Conservation (phyloP, 2,113 vertebrate genomes). For the Progne subis region DNA sequence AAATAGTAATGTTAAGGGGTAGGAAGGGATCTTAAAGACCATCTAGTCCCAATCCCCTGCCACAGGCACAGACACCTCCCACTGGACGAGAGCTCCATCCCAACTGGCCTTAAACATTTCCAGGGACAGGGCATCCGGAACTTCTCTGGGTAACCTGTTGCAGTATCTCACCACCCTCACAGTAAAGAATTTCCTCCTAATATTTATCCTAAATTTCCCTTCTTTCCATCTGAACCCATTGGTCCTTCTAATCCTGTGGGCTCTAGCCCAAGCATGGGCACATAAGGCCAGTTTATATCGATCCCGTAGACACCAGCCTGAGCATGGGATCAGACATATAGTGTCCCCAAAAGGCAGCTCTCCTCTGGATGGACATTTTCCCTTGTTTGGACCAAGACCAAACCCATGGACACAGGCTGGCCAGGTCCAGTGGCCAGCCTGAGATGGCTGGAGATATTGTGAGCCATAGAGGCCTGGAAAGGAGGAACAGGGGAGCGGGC, state of each 20-base stretch:
- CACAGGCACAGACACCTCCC: not conserved
- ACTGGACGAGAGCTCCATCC: not conserved
- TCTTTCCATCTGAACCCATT: not conserved
- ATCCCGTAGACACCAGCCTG: not conserved
- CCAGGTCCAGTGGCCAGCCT: accelerated
- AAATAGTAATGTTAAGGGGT: not conserved
- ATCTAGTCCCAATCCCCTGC: not conserved
- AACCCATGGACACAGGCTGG: accelerated
- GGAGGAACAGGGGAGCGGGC: not conserved
- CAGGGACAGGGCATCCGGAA: not conserved
- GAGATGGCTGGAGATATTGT: accelerated
- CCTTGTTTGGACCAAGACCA: not conserved
- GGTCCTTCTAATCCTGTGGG: not conserved
- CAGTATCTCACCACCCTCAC: not conserved
- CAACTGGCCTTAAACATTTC: not conserved
- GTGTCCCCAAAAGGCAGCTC: not conserved
- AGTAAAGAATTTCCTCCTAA: not conserved
- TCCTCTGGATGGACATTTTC: not conserved
- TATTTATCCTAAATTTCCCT: not conserved
- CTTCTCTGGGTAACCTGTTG: no score
- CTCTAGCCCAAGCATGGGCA: not conserved
- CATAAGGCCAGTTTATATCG: accelerated
- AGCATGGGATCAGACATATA: accelerated
- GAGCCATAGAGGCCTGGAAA: accelerated
- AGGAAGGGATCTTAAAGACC: not conserved